Percentiles rank a stretch among this genome's conserved stretches.
Evolutionary conservation across 1,140 invertebrate species (phyloP).

Genomic region (Anastrepha ludens): DNA sequence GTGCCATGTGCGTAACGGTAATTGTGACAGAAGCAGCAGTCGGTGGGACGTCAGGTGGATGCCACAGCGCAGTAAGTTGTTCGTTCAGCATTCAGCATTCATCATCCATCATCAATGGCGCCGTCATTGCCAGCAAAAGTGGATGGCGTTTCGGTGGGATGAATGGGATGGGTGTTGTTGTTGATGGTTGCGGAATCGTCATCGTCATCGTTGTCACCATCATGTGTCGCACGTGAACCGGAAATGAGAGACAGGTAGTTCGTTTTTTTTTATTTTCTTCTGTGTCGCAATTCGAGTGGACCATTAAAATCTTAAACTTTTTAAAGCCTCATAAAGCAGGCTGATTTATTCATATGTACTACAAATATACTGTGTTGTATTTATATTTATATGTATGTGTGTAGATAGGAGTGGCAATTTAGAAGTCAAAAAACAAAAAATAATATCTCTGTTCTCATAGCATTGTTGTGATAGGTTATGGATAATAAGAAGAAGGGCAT

Average conservation of each 20-base stretch:
- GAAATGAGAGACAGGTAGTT: slow-evolving; percentile 6
- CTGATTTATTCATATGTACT: too few species aligned
- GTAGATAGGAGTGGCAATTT: too few species aligned
- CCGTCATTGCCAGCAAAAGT: not conserved
- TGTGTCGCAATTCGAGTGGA: not conserved
- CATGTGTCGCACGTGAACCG: not conserved
- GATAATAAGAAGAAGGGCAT: too few species aligned
- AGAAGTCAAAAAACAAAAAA: too few species aligned
- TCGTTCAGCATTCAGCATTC: not conserved
- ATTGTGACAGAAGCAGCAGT: not conserved
- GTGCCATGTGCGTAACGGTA: not conserved
- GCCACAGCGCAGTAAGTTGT: slow-evolving; percentile 5
- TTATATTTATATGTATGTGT: too few species aligned
- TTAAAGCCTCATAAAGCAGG: not conserved
- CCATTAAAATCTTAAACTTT: not conserved
- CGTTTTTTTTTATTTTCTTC: slow-evolving; percentile 16
- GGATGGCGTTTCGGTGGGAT: not conserved
- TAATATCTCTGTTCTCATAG: too few species aligned
- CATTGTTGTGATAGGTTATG: too few species aligned
- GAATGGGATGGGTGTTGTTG: not conserved
- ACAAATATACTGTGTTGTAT: too few species aligned
- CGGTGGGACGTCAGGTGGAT: not conserved
- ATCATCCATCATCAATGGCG: slow-evolving; percentile 2
- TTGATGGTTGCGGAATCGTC: not conserved
- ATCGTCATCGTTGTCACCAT: not conserved